Percentiles rank a stretch among this genome's conserved stretches.
These are phyloP conservation scores for Pammene fasciana DNA, from an alignment of 2,888 invertebrate species.

Conservation along the genomic window DNA sequence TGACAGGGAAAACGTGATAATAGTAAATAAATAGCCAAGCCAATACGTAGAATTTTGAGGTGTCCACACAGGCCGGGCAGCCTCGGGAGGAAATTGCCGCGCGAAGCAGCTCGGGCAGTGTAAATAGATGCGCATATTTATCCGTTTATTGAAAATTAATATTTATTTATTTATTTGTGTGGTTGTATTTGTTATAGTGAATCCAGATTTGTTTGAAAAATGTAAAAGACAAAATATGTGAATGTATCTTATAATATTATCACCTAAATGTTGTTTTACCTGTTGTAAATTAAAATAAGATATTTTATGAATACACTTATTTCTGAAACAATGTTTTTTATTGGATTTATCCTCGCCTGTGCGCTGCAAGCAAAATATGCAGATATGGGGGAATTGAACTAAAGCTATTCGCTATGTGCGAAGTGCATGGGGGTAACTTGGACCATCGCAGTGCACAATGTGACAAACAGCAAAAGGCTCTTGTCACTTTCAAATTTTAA, in stretches of 20 bases:
- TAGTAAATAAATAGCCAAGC: too few relatives aligned
- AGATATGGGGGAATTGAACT: too few relatives aligned
- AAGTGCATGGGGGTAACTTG: too few relatives aligned
- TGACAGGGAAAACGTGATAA: too few relatives aligned
- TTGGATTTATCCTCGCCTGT: background rate
- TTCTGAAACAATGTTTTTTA: background rate
- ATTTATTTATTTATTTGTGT: background rate
- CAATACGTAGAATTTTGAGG: too few relatives aligned
- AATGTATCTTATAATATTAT: background rate
- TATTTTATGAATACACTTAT: constrained; percentile 17
- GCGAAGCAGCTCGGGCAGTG: background rate
- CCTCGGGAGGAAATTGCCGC: background rate
- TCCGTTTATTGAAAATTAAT: background rate
- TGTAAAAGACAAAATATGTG: background rate
- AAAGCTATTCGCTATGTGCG: too few relatives aligned
- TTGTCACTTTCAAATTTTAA: too few relatives aligned
- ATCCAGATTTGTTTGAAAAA: constrained; percentile 2
- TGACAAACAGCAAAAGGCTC: too few relatives aligned
- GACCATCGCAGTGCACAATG: too few relatives aligned
- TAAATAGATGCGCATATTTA: background rate
- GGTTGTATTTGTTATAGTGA: constrained; percentile 9
- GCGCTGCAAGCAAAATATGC: too few relatives aligned
- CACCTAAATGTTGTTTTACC: constrained; percentile 5
- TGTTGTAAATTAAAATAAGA: constrained; percentile 2
- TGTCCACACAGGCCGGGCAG: too few relatives aligned